Conservation (phyloP, 92 coral and sea anemone genomes). For the Porites cylindrica region DNA sequence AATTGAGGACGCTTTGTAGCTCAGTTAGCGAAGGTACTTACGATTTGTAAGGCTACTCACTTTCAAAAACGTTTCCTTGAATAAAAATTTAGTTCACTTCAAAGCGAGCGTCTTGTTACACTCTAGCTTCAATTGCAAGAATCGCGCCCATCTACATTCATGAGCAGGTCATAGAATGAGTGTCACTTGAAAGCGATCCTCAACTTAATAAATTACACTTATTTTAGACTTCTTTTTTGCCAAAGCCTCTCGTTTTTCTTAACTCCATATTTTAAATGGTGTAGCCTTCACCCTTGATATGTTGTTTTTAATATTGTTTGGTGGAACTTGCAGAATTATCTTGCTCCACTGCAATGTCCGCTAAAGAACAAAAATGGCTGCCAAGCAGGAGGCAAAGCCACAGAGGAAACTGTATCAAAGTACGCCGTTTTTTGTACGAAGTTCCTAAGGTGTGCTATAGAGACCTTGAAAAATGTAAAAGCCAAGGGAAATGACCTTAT, state of each 20-base stretch:
- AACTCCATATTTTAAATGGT: no score
- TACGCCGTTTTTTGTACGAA: conserved; percentile 79
- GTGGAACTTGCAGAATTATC: conserved; percentile 60
- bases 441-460: conserved; percentile 83
- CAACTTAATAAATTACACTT: no score
- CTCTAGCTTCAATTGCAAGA: no score
- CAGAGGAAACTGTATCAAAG: conserved; percentile 74
- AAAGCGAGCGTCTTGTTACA: no score
- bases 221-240: no score
- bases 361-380: conserved; percentile 65
- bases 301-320: background rate
- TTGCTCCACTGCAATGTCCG: conserved; percentile 62
- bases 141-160: no score
- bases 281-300: no score
- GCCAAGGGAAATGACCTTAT: conserved; percentile 49
- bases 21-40: background rate
- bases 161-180: no score
- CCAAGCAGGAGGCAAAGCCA: conserved; percentile 58
- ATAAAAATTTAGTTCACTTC: no score
- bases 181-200: no score
- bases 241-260: no score
- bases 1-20: background rate
- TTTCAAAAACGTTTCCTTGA: no score
- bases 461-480: conserved; percentile 70
- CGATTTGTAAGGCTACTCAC: background rate